These are phyloP conservation scores for Falco concolor DNA, from an alignment of 2,797 vertebrate species.

Conservation along the genomic window DNA sequence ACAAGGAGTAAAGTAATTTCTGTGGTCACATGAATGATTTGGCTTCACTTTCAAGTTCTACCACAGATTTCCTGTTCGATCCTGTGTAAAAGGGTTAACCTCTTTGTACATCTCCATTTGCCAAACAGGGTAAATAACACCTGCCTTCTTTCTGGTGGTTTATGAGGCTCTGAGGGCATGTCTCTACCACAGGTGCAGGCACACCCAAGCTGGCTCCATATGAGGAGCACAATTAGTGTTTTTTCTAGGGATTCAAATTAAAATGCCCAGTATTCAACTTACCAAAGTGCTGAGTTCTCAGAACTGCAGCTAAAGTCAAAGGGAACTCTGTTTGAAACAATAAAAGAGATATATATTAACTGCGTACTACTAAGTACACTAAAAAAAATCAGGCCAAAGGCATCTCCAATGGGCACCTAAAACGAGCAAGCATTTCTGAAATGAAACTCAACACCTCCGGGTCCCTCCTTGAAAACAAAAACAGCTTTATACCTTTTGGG, in stretches of 20 bases:
- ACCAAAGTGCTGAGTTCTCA: neutral
- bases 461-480: neutral
- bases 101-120: constrained; percentile 6
- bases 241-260: constrained; percentile 7
- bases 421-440: neutral
- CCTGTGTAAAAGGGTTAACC: neutral
- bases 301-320: neutral
- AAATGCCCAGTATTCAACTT: neutral
- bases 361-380: neutral
- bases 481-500: neutral
- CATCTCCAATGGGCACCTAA: neutral
- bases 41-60: constrained; percentile 6
- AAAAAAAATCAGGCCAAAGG: constrained; percentile 2
- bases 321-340: neutral
- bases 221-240: neutral
- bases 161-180: neutral
- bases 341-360: neutral
- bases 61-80: neutral
- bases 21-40: neutral
- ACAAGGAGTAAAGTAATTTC: neutral
- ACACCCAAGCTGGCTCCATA: constrained; percentile 8
- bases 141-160: constrained; percentile 14
- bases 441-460: neutral
- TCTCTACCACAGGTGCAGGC: constrained; percentile 32
- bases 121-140: constrained; percentile 29